Evolutionary conservation across 2,113 vertebrate species (phyloP), one percentile per base, ranked within the genome.

Genomic region (Amphiprion percula): DNA sequence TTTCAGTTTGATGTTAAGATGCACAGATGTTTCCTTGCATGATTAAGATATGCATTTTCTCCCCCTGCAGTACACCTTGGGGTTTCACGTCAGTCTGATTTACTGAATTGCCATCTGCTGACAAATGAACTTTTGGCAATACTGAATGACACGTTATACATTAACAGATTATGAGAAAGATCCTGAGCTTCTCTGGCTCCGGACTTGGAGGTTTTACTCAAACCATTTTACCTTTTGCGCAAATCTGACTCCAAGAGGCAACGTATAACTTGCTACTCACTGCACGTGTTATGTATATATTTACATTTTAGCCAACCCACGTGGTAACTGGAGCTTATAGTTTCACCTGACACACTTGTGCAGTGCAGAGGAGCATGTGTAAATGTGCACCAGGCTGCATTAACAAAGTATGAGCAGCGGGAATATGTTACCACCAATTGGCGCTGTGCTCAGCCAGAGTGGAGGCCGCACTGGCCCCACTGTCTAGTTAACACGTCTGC

Each of bases 401-500:
- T 85, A 78, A 83, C 79, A 65, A 58, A 73, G 28, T 65, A 64
- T 46, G 49, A 85, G 78, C 54, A 2, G 33, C 9, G 24, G 68
- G 76, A 85, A 77, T 80, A 79, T 56, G 73, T 66, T 87, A 70
- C 64, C 56, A 61, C 71, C 72, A 71, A 61, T 24, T 72, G 82
- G 46, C 17, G 3, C 67, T 53, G 67, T 23, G 39, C 67, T 75
- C 44, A 67, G 55, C 21, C 69, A 16, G 10, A 75, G 60, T 65
- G 39, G 59, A 79, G 66, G 61, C 82, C 14, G 3, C 12, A 1
- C 2, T 26, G 50, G 66, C 72, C 60, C 73, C 37, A 0, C 41
- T 37, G 68, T 68, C 55, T 79, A 69, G 85, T 87, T 90, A 90
- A 86, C 88, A 75, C 72, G 46, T 87, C 80, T 79, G 70, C 72